These are phyloP conservation scores for Teinopalpus imperialis DNA, from an alignment of 2,888 invertebrate species.

Conservation along the genomic window DNA sequence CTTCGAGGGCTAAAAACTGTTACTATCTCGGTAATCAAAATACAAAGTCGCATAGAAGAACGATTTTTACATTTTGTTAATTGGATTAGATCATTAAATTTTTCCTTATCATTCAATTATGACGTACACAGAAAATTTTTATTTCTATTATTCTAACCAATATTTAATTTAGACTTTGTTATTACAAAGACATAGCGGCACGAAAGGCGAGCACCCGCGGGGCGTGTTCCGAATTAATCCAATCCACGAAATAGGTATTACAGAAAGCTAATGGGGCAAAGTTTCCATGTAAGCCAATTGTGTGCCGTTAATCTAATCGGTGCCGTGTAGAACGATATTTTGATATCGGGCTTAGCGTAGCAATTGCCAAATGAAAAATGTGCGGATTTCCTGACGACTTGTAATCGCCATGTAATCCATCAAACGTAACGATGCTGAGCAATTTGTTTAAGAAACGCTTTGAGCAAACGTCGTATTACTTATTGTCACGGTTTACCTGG, in stretches of 20 bases:
- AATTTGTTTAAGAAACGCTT: constrained; percentile 45
- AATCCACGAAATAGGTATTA: constrained; percentile 56
- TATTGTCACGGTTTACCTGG: constrained; percentile 61
- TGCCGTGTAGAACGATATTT: constrained; percentile 71
- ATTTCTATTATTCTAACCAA: constrained; percentile 34
- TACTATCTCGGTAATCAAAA: no score
- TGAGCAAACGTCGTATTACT: constrained; percentile 56
- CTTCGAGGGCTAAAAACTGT: no score
- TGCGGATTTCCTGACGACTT: constrained; percentile 70
- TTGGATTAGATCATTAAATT: no score
- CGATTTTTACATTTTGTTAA: no score
- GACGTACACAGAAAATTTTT: constrained; percentile 28
- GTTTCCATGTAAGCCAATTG: constrained; percentile 77
- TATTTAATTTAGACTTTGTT: constrained; percentile 56
- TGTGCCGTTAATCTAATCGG: constrained; percentile 75
- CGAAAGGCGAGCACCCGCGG: constrained; percentile 54
- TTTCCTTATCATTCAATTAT: constrained; percentile 8
- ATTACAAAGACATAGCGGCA: constrained; percentile 56
- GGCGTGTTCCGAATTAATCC: constrained; percentile 65
- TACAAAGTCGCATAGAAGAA: no score
- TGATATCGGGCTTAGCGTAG: constrained; percentile 58
- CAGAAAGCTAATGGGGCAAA: constrained; percentile 59
- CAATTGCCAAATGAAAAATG: constrained; percentile 79
- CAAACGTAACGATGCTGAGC: constrained; percentile 54
- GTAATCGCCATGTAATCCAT: constrained; percentile 76